A percentile compares a stretch with the other conserved stretches of the same genome.
Evolutionary conservation across 2,888 invertebrate species (phyloP).

Genomic region (Nomada fabriciana): DNA sequence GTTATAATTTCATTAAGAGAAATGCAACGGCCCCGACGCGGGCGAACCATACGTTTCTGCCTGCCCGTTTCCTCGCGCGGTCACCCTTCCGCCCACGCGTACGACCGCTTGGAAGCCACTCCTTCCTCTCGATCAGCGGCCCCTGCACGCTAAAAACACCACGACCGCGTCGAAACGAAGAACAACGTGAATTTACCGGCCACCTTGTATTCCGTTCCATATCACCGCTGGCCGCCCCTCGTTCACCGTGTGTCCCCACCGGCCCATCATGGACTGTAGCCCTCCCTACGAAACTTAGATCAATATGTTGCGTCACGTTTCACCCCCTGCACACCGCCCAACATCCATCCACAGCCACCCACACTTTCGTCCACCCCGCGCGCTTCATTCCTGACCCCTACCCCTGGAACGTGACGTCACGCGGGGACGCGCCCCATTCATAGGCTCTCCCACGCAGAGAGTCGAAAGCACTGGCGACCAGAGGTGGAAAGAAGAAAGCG

Average conservation of each 20-base stretch:
- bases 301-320: conserved; percentile 84
- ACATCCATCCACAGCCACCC: conserved; percentile 68
- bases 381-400: conserved; percentile 62
- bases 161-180: conserved; percentile 46
- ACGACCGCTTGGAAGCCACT: conserved; percentile 14
- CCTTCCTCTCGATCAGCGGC: conserved; percentile 29
- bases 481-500: conserved; percentile 35
- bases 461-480: conserved; percentile 58
- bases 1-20: conserved; percentile 28
- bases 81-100: conserved; percentile 27
- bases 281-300: conserved; percentile 80
- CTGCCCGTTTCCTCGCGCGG: not conserved
- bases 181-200: conserved; percentile 68
- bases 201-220: conserved; percentile 66
- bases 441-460: conserved; percentile 78
- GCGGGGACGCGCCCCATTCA: conserved; percentile 83
- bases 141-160: conserved; percentile 9
- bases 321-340: conserved; percentile 74
- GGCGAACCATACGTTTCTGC: not conserved
- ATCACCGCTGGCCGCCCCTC: conserved; percentile 24
- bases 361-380: conserved; percentile 63
- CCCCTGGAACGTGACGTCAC: conserved; percentile 78
- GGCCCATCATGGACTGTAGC: conserved; percentile 56
- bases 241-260: conserved; percentile 26
- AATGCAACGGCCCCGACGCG: conserved; percentile 17